These are phyloP conservation scores for Centrocercus urophasianus DNA, from an alignment of 2,113 vertebrate species.

Conservation along the genomic window DNA sequence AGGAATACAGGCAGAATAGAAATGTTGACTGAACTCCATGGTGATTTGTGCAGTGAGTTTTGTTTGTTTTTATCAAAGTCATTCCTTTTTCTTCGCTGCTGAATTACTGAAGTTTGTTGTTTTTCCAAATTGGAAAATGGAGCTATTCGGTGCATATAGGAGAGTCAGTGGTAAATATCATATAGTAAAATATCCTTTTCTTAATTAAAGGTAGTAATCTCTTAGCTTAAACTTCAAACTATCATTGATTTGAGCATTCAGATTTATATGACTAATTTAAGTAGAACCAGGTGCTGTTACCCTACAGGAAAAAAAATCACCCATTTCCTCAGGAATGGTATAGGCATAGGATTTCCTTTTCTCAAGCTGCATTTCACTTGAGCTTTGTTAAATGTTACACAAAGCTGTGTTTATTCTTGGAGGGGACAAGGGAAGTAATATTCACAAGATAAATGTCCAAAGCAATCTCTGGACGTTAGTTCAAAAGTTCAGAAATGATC, in stretches of 20 bases:
- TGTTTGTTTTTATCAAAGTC: slow-evolving; percentile 31
- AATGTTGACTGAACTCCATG: background rate
- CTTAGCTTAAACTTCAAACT: background rate
- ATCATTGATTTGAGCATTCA: background rate
- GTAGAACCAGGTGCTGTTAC: background rate
- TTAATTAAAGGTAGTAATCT: background rate
- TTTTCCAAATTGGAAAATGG: slow-evolving; percentile 16
- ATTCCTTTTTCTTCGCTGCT: background rate
- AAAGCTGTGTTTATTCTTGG: background rate
- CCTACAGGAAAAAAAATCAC: background rate
- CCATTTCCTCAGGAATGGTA: background rate
- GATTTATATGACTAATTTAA: background rate
- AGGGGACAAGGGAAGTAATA: background rate
- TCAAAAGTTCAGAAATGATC: background rate
- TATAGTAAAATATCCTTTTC: background rate
- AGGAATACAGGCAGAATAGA: background rate
- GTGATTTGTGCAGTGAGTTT: background rate
- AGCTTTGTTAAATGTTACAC: background rate
- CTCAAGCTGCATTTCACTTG: background rate
- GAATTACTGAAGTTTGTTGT: background rate
- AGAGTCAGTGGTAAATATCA: background rate
- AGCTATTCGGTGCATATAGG: background rate
- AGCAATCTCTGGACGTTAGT: background rate
- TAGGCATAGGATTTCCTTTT: background rate
- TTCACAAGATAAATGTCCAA: background rate